These are phyloP conservation scores for Drosophila sordidapex DNA, from an alignment of 2,888 invertebrate genomes.

Conservation along the genomic window DNA sequence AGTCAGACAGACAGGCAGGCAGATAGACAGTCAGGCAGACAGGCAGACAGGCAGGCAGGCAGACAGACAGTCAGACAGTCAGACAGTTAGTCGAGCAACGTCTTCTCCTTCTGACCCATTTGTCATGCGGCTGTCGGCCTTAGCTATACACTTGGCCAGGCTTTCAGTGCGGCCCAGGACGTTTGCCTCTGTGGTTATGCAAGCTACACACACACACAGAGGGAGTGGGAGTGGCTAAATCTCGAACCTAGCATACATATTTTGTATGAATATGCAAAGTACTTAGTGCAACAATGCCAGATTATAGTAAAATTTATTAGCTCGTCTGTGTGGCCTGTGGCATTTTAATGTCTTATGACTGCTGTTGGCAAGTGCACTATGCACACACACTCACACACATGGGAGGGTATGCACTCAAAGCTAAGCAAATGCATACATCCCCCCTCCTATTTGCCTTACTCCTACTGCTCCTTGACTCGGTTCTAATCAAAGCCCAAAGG, in stretches of 20 bases:
- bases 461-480: not conserved
- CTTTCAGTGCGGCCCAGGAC: constrained; percentile 12
- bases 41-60: not conserved
- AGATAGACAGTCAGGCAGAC: not conserved
- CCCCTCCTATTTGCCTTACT: not conserved
- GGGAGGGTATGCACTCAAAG: not conserved
- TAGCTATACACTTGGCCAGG: constrained; percentile 33
- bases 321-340: constrained; percentile 56
- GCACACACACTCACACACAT: not conserved
- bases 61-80: constrained; percentile 7
- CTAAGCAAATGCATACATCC: not conserved
- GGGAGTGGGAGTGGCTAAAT: constrained; percentile 1
- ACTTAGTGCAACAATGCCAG: constrained; percentile 80
- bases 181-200: constrained; percentile 65
- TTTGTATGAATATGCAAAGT: constrained; percentile 79
- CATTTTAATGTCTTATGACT: constrained; percentile 55
- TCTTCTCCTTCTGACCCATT: constrained; percentile 14
- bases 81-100: constrained; percentile 33
- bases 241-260: constrained; percentile 46
- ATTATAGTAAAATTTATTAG: constrained; percentile 79
- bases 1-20: constrained; percentile 16
- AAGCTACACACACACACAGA: constrained; percentile 35
- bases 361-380: constrained; percentile 38
- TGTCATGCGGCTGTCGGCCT: constrained; percentile 31
- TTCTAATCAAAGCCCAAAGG: constrained; percentile 32